Conservation (phyloP, 1,140 invertebrate genomes). For the Papilio dardanus region DNA sequence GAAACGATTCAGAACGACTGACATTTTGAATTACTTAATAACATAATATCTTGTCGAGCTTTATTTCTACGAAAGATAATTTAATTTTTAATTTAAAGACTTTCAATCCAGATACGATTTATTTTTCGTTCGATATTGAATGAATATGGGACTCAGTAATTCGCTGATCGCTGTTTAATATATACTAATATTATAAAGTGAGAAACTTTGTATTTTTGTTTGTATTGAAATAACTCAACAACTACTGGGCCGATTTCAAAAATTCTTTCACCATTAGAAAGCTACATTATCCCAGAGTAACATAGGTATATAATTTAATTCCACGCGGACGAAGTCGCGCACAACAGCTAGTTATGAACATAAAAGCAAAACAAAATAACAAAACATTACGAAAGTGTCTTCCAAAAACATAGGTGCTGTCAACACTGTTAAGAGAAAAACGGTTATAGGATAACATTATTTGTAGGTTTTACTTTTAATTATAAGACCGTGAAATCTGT, state of each 20-base stretch:
- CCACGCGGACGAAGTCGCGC: no score
- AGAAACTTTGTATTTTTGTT: no score
- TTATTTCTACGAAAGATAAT: conserved; percentile 16
- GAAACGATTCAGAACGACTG: conserved; percentile 11
- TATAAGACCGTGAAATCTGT: conserved; percentile 16
- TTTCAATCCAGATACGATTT: not conserved
- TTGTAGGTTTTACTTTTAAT: not conserved
- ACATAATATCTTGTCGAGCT: conserved; percentile 14
- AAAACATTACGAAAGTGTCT: not conserved
- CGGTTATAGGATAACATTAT: not conserved
- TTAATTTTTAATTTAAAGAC: not conserved
- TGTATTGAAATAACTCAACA: no score
- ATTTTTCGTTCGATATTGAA: not conserved
- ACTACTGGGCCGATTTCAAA: no score
- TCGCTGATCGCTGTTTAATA: no score
- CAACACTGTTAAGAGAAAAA: not conserved
- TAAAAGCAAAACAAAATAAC: no score
- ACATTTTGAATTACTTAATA: conserved; percentile 38
- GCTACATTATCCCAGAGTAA: no score
- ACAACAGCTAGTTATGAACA: no score
- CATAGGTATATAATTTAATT: no score
- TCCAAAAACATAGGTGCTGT: not conserved
- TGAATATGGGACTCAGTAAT: not conserved
- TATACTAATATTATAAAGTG: no score
- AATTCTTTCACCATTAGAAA: no score